These are phyloP conservation scores for Emydura subglobosa DNA, from an alignment of 2,113 vertebrate genomes.

Conservation along the genomic window DNA sequence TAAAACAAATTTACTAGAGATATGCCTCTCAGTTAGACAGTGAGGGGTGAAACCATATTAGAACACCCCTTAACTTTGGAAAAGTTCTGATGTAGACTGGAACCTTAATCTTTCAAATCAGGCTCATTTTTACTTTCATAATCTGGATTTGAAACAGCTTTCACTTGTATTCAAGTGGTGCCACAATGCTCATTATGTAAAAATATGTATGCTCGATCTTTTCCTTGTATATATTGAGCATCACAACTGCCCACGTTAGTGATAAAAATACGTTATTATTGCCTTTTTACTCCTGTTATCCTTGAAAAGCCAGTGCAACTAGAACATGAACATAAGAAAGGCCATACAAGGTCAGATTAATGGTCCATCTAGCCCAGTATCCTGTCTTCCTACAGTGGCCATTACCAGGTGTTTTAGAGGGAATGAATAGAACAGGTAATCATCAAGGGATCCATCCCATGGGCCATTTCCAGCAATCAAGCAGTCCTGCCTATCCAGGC, in stretches of 20 bases:
- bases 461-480: no score
- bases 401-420: no score
- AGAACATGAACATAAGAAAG: background rate
- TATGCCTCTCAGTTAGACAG: background rate
- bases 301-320: background rate
- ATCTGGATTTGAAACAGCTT: background rate
- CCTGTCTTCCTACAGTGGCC: no score
- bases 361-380: no score
- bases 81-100: background rate
- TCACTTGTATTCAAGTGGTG: background rate
- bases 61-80: background rate
- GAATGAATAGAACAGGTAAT: no score
- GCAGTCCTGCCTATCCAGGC: no score
- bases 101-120: background rate
- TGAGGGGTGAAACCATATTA: background rate
- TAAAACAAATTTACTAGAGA: constrained; percentile 60
- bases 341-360: no score
- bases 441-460: no score
- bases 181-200: background rate
- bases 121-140: background rate
- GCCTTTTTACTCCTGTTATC: background rate
- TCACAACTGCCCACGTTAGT: background rate
- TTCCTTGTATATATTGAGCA: background rate
- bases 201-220: background rate
- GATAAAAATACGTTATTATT: background rate